Conservation (phyloP, 2,113 vertebrate species). For the Peromyscus polionotus region DNA sequence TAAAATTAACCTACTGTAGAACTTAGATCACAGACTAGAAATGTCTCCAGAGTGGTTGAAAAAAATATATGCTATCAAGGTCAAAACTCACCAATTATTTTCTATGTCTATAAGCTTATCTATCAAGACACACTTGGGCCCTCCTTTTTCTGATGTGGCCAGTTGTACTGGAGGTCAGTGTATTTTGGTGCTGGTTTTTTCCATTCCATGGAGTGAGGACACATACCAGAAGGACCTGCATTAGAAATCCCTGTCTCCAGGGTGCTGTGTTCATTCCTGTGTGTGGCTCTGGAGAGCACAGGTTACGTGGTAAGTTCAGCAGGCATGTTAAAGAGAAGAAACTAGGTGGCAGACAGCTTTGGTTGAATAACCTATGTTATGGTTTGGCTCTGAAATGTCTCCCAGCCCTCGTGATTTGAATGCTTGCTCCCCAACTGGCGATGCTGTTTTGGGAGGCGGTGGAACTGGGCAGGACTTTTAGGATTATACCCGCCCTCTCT, state of each 20-base stretch:
- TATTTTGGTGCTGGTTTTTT: not conserved
- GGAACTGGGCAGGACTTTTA: not conserved
- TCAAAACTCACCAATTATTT: not conserved
- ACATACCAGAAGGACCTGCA: not conserved
- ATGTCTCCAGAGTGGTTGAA: not conserved
- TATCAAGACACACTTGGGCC: too few relatives aligned
- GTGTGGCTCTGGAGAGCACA: not conserved
- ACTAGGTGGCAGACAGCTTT: not conserved
- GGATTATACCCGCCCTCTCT: not conserved
- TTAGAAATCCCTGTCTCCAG: not conserved
- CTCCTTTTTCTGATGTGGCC: not conserved
- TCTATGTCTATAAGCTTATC: not conserved
- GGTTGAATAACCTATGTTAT: not conserved
- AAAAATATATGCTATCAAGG: not conserved
- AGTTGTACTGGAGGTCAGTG: not conserved
- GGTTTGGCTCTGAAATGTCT: not conserved
- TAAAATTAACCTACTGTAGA: not conserved
- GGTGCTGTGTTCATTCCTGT: not conserved
- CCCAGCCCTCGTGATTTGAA: too few relatives aligned
- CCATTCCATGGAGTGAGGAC: not conserved
- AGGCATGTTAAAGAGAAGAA: not conserved
- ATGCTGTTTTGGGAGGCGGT: not conserved
- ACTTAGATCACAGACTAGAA: not conserved
- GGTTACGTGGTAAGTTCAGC: rapidly evolving
- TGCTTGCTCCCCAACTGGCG: too few relatives aligned